A percentile compares a stretch with the other conserved stretches of the same genome.
phyloP scores from a whole-genome alignment of 2,888 invertebrate species.

The Steinernema carpocapsae region DNA sequence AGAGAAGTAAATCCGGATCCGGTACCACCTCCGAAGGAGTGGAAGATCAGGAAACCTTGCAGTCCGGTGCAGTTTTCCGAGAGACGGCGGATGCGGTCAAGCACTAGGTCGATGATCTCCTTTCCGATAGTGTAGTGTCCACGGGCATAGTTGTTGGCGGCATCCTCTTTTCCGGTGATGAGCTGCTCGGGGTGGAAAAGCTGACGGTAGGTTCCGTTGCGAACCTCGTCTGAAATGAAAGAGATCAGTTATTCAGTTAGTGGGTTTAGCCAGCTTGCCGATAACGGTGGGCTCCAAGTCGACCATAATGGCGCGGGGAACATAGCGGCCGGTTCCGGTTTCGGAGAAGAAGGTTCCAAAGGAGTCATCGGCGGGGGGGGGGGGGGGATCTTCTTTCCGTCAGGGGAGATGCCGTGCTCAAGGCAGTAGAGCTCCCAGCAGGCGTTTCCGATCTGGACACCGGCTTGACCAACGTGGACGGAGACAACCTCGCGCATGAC shows the following conservation, averaged over 20 bases:
- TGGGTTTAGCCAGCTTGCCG: constrained; percentile 41
- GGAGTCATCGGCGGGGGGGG: constrained; percentile 73
- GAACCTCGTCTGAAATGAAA: constrained; percentile 78
- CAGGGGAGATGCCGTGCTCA: constrained; percentile 53
- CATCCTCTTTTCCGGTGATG: constrained; percentile 71
- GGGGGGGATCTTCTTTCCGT: constrained; percentile 39
- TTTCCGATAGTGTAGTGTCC: constrained; percentile 79
- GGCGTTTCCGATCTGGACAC: constrained; percentile 56
- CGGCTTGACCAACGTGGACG: constrained; percentile 50
- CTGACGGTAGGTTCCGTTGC: constrained; percentile 78
- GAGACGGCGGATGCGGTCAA: constrained; percentile 77
- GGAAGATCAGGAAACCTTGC: constrained; percentile 83
- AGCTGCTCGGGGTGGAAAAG: constrained; percentile 69
- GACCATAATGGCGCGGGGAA: constrained; percentile 62
- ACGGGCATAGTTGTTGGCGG: constrained; percentile 70
- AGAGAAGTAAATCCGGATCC: constrained; percentile 86
- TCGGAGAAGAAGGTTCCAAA: constrained; percentile 84
- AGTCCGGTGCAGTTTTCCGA: constrained; percentile 53
- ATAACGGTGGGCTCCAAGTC: constrained; percentile 65
- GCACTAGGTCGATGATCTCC: constrained; percentile 76
- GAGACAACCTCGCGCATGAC: constrained; percentile 31
- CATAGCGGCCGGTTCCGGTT: constrained; percentile 76
- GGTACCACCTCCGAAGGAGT: constrained; percentile 73
- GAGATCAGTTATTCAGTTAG: too few species aligned
- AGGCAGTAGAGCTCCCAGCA: constrained; percentile 56